phyloP scores from a whole-genome alignment of 2,113 vertebrate species.

The Empidonax traillii region DNA sequence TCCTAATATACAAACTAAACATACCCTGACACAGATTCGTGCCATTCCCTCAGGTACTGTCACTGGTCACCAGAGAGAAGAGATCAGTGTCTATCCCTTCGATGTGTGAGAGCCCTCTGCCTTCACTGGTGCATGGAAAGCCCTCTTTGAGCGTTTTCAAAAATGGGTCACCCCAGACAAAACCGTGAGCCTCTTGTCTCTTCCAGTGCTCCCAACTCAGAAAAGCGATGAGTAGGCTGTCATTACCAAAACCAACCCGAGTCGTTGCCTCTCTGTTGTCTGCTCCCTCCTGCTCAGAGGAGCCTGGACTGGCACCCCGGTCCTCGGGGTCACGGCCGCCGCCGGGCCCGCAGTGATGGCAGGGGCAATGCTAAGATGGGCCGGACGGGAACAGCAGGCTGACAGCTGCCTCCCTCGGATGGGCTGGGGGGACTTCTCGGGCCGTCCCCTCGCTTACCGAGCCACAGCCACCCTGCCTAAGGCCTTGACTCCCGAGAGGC shows the following conservation, averaged over 20 bases:
- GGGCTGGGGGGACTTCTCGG: not conserved
- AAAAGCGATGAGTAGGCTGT: no score
- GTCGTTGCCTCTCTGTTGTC: fast-evolving
- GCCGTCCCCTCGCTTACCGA: not conserved
- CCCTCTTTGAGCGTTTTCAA: not conserved
- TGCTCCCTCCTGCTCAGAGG: not conserved
- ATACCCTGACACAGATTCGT: not conserved
- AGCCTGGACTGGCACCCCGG: not conserved
- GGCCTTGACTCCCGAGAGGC: not conserved
- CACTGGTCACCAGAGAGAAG: not conserved
- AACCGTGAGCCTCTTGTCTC: not conserved
- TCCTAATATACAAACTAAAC: not conserved
- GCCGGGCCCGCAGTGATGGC: not conserved
- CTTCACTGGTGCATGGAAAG: not conserved
- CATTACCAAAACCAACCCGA: not conserved
- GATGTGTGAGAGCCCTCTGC: not conserved
- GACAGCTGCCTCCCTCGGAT: not conserved
- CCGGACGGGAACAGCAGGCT: not conserved
- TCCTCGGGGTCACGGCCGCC: not conserved
- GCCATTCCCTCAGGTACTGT: not conserved
- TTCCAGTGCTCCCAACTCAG: not conserved
- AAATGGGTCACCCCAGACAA: not conserved
- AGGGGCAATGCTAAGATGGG: not conserved
- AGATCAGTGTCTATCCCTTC: not conserved
- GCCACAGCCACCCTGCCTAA: not conserved